A percentile compares a stretch with the other conserved stretches of the same genome.
Conservation (phyloP, 2,888 invertebrate species). For the Oscheius onirici region DNA sequence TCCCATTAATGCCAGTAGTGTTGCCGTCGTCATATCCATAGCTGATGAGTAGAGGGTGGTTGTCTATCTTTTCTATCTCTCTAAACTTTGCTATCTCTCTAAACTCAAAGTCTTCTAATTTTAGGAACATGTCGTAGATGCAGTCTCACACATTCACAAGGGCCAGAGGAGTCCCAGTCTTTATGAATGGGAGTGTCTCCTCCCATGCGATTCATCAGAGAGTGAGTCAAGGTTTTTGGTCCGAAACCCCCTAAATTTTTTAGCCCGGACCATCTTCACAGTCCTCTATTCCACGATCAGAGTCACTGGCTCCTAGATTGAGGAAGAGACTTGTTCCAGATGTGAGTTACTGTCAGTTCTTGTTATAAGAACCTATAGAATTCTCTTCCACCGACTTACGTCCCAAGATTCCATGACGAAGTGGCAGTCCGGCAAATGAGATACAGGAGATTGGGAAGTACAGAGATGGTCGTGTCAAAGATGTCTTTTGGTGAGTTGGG, state of each 20-base stretch:
- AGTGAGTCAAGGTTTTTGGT: neutral
- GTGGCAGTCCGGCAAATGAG: slow-evolving; percentile 55
- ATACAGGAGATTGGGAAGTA: slow-evolving; percentile 77
- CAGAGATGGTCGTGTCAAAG: slow-evolving; percentile 60
- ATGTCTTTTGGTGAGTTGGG: slow-evolving; percentile 53
- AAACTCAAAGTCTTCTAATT: neutral
- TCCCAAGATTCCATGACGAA: slow-evolving; percentile 58
- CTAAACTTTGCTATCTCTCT: neutral
- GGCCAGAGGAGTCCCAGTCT: slow-evolving; percentile 56
- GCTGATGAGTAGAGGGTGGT: too few relatives aligned
- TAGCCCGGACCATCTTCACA: neutral
- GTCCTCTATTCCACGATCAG: slow-evolving; percentile 38
- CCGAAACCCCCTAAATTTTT: neutral
- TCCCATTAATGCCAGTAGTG: too few relatives aligned
- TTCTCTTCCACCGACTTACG: slow-evolving; percentile 53
- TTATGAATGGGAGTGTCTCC: slow-evolving; percentile 56
- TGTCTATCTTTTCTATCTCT: neutral
- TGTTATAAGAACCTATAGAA: slow-evolving; percentile 30
- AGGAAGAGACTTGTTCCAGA: slow-evolving; percentile 29
- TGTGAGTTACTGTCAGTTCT: slow-evolving; percentile 10
- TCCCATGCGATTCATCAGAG: slow-evolving; percentile 43
- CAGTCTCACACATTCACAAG: slow-evolving; percentile 63
- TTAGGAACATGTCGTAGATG: slow-evolving; percentile 34
- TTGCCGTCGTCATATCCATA: too few relatives aligned
- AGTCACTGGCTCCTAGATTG: slow-evolving; percentile 46